Evolutionary conservation across 2,888 invertebrate species (phyloP), one percentile per base, ranked within the genome.

Genomic region (Andrena hattorfiana): DNA sequence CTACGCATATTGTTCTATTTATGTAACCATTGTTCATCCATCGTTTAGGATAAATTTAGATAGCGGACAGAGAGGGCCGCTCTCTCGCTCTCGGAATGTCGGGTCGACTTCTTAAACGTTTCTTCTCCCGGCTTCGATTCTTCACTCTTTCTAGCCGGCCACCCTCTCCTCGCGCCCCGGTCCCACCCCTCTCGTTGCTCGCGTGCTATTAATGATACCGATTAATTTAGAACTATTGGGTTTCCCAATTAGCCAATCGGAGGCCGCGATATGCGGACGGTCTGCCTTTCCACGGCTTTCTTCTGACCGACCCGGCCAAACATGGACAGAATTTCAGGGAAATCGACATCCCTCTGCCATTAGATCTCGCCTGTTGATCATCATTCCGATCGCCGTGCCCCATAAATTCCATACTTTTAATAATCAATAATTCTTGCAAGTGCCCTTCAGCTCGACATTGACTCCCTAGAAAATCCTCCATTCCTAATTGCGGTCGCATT

Each of bases 171-270:
- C 80, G 77, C 81, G 71, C 68, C 76, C 74, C 74, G 49, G 49
- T 79, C 71, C 81, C 67, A 85, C 87, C 83, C 77, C 75, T 74
- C 81, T 71, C 84, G 64, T 76, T 72, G 77, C 62, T 85, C 86
- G 87, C 87, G 89, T 84, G 91, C 92, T 92, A 94, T 93, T 94
- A 94, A 93, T 93, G 93, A 94, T 94, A 91, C 90, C 93, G 94
- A 94, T 94, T 93, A 93, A 94, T 94, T 94, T 94, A 94, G 94
- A 94, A 94, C 94, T 94, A 94, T 94, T 94, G 92, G 93, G 93
- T 94, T 94, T 94, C 94, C 90, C 92, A 93, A 93, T 93, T 93
- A 92, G 92, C 93, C 93, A 93, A 94, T 94, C 93, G 90, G 90
- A 87, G 88, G 67, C 70, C 72, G 83, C 88, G 86, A 88, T 88